phyloP scores from a whole-genome alignment of 2,888 invertebrate genomes.

The Leptopterna dolabrata region DNA sequence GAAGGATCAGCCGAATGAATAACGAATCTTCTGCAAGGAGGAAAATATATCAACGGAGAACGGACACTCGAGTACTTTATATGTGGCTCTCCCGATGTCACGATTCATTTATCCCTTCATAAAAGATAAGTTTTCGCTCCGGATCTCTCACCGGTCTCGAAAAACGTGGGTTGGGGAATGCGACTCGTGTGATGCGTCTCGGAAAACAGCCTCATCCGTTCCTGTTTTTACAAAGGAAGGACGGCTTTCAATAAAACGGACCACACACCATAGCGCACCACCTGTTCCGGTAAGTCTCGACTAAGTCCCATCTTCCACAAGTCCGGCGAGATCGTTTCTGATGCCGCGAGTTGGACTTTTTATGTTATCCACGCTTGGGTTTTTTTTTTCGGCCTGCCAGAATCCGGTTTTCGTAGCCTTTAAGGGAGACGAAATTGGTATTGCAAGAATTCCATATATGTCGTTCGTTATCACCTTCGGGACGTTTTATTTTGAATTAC shows the following conservation, averaged over 20 bases:
- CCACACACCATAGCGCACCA: conserved; percentile 52
- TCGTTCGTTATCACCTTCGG: conserved; percentile 23
- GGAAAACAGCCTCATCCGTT: conserved; percentile 23
- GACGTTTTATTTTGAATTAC: background rate
- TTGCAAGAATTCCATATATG: background rate
- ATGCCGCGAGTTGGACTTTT: background rate
- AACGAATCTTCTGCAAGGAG: background rate
- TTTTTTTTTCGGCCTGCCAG: background rate
- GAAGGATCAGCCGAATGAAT: background rate
- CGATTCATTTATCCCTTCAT: background rate
- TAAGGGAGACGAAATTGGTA: background rate
- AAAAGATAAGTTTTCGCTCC: background rate
- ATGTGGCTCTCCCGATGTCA: background rate
- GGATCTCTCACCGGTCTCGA: conserved; percentile 12
- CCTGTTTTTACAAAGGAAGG: conserved; percentile 49
- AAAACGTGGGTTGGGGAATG: conserved; percentile 48
- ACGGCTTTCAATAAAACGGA: conserved; percentile 50
- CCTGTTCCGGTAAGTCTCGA: conserved; percentile 17
- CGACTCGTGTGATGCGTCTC: conserved; percentile 36
- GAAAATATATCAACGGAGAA: background rate
- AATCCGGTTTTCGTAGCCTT: conserved; percentile 33
- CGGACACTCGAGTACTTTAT: background rate
- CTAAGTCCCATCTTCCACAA: background rate
- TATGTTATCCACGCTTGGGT: background rate
- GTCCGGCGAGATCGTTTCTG: background rate